phyloP scores from a whole-genome alignment of 2,113 vertebrate species.

The Cheilinus undulatus region DNA sequence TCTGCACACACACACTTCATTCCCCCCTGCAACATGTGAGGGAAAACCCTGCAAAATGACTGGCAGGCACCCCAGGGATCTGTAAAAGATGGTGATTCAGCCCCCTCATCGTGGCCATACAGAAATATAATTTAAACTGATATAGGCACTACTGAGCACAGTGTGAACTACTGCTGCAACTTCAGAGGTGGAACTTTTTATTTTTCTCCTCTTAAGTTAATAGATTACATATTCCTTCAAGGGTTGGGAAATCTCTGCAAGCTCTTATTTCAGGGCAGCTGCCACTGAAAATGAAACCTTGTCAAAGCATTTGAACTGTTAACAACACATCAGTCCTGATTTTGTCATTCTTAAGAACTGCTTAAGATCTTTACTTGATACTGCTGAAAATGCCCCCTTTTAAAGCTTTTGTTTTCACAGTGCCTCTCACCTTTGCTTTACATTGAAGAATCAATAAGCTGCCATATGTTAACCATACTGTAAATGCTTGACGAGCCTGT shows the following conservation, averaged over 20 bases:
- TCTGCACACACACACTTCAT: constrained; percentile 60
- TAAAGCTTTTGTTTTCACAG: background rate
- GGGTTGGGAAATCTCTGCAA: background rate
- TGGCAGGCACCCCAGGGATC: constrained; percentile 33
- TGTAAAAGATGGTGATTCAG: constrained; percentile 32
- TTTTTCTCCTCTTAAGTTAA: constrained; percentile 16
- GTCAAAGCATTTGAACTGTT: background rate
- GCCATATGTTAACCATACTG: background rate
- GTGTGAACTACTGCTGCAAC: too few relatives aligned
- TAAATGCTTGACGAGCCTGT: background rate
- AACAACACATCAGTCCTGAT: background rate
- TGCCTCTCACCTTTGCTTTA: background rate
- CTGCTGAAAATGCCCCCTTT: background rate
- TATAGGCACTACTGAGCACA: constrained; percentile 4
- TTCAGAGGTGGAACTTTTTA: too few relatives aligned
- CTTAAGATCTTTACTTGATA: background rate
- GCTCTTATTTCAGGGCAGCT: background rate
- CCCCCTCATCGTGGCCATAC: constrained; percentile 17
- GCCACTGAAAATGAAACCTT: constrained; percentile 1
- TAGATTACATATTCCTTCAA: constrained; percentile 30
- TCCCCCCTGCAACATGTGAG: constrained; percentile 37
- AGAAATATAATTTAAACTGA: constrained; percentile 7
- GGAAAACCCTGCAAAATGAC: constrained; percentile 40
- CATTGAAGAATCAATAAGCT: background rate
- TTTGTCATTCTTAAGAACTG: too few relatives aligned